Evolutionary conservation across 2,797 vertebrate genomes (phyloP), one percentile per base, ranked within the genome.

Genomic region (Cichlasoma orientale): DNA sequence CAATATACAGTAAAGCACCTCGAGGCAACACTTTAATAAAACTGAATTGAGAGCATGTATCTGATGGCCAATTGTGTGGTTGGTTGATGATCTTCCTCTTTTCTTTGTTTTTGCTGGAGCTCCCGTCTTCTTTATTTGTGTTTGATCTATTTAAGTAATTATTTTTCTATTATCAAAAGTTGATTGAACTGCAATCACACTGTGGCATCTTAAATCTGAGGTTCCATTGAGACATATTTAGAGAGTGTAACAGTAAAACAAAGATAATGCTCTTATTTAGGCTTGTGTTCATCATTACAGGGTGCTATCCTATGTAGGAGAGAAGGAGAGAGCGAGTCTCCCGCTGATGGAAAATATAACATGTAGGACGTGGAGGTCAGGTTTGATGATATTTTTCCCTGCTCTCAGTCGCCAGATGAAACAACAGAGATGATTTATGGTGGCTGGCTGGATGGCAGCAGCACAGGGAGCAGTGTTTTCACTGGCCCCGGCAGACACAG

Each of bases 351-450:
- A 82, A 82, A 75, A 70, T 71, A 27, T 31, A 83, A 76, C 69
- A 55, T 91, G 82, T 83, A 92, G 92, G 93, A 92, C 92, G 83
- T 82, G 85, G 86, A 90, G 92, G 86, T 87, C 84, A 83, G 82
- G 83, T 80, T 61, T 78, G 88, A 90, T 89, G 92, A 86, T 92
- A 86, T 92, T 90, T 93, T 87, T 77, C 82, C 79, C 85, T 91
- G 89, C 85, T 89, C 82, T 74, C 59, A 8, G 71, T 74, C 41
- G 71, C 78, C 78, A 72, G 88, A 94, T 90, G 72, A 92, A 92
- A 91, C 91, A 59, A 83, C 85, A 88, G 83, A 56, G 86, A 90
- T 91, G 89, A 95, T 95, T 96, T 93, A 95, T 95, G 90, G 88
- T 6, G 79, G 77, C 92, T 78, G 76, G 85, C 61, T 82, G 75